Percentiles rank a stretch among this genome's conserved stretches.
Evolutionary conservation across 2,797 vertebrate species (phyloP).

Genomic region (Heteromormyrus szaboi): DNA sequence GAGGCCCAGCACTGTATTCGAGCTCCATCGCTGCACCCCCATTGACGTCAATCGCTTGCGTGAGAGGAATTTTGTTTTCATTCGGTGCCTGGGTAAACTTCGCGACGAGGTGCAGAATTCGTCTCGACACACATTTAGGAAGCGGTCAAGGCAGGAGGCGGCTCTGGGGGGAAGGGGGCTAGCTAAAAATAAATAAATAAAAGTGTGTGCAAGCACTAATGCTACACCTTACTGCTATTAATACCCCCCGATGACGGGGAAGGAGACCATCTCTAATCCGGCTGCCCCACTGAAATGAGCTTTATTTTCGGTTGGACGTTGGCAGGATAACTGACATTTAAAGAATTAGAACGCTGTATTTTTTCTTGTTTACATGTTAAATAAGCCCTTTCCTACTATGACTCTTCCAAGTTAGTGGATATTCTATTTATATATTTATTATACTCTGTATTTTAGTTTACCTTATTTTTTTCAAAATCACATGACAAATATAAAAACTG

Average conservation of each 20-base stretch:
- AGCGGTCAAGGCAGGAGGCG: neutral
- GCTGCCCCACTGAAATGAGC: neutral
- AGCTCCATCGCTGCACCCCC: neutral
- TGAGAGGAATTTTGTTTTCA: slow-evolving; percentile 25
- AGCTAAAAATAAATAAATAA: slow-evolving; percentile 4
- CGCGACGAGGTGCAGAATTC: slow-evolving; percentile 1
- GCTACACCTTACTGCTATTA: neutral
- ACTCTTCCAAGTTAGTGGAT: neutral
- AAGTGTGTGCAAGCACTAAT: neutral
- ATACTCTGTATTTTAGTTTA: neutral
- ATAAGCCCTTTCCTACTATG: neutral
- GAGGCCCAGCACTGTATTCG: neutral
- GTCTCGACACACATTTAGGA: slow-evolving; percentile 16
- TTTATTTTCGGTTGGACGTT: neutral
- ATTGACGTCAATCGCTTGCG: slow-evolving; percentile 21
- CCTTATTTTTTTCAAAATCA: neutral
- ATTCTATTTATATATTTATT: neutral
- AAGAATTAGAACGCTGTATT: neutral
- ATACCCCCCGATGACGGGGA: neutral
- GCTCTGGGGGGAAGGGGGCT: neutral
- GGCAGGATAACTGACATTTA: neutral
- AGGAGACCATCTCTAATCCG: neutral
- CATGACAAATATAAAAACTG: neutral
- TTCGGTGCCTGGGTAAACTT: slow-evolving; percentile 17
- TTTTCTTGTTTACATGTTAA: neutral